phyloP scores from a whole-genome alignment of 2,113 vertebrate genomes.

The Hoplias malabaricus region DNA sequence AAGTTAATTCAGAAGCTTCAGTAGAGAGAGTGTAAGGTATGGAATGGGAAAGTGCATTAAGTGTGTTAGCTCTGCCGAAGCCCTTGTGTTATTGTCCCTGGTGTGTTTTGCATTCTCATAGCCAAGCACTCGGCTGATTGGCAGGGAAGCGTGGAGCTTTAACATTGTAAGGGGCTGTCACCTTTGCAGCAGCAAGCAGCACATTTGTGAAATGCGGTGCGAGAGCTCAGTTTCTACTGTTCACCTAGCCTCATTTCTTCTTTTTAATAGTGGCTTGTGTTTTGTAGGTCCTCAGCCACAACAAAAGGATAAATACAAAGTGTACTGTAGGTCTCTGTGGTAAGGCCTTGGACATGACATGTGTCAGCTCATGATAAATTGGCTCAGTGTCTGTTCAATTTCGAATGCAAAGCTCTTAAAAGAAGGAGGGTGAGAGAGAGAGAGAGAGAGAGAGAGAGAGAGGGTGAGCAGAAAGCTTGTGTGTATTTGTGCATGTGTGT shows the following conservation, averaged over 20 bases:
- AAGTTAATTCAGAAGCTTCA: slow-evolving; percentile 34
- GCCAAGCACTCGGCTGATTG: slow-evolving; percentile 69
- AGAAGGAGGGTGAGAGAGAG: slow-evolving; percentile 66
- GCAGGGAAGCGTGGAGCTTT: slow-evolving; percentile 72
- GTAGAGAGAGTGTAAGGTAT: background rate
- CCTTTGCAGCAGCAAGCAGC: slow-evolving; percentile 67
- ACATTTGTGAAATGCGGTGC: slow-evolving; percentile 71
- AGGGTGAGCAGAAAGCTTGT: slow-evolving; percentile 79
- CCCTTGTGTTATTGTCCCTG: background rate
- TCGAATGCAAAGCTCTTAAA: slow-evolving; percentile 98
- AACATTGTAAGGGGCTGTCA: slow-evolving; percentile 69
- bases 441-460: slow-evolving; percentile 39
- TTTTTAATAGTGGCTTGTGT: slow-evolving; percentile 80
- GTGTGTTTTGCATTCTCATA: slow-evolving; percentile 37
- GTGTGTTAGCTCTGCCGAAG: background rate
- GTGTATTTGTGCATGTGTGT: slow-evolving; percentile 82
- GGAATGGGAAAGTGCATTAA: slow-evolving; percentile 38
- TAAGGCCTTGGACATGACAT: slow-evolving; percentile 97
- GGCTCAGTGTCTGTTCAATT: slow-evolving; percentile 98
- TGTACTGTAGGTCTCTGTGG: slow-evolving; percentile 90
- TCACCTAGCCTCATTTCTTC: slow-evolving; percentile 60
- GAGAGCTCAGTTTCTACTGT: slow-evolving; percentile 64
- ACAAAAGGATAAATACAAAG: slow-evolving; percentile 94
- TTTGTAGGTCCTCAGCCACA: slow-evolving; percentile 85
- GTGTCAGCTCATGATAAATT: slow-evolving; percentile 99